Base-by-base conservation (phyloP, 2,888 invertebrate genomes). In the Hylaea fasciaria region DNA sequence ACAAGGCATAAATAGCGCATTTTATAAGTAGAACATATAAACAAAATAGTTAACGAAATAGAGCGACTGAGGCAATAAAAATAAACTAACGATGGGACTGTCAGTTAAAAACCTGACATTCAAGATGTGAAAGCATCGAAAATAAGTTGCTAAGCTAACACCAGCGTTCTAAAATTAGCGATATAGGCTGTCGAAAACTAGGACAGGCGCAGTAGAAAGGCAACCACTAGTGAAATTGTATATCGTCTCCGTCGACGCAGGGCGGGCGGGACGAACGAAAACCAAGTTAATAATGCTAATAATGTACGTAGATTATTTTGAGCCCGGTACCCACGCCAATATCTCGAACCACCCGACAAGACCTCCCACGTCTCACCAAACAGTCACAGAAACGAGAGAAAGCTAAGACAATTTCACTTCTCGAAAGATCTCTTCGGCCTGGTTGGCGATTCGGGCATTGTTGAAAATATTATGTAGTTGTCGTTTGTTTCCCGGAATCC, bases 241-340 rank as follows among this genome's bases (percentile, higher is more conserved):
- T 55, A 43, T 44, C 70, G 72, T 73, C 74, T 74, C 70, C 67
- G 46, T 2, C 22, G 60, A 47, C 35, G 11, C 39, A 48, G 48
- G 35, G 11, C 48, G 69, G 70, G 78, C 74, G 73, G 73, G 77
- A 68, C 74, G 69, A 64, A 66, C 73, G 60, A 69, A 63, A 73
- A 64, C 73, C 69, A 77, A 73, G 72, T 77, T 79, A 80, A 77
- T 81, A 80, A 73, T 61, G 73, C 74, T 80, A 76, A 77, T 77
- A 79, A 77, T 71, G 74, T 73, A 74, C 64, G 72, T 70, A 67
- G 70, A 76, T 74, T 83, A 83, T 82, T 82, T 82, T 71, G 59
- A 76, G 74, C 71, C 66, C 62, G 14, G 66, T 63, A 62, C 70
- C 74, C 76, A 79, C 66, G 82, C 81, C 78, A 76, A 80, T 76